Base-by-base conservation (phyloP, 2,113 vertebrate species). In the Prochilodus magdalenae region DNA sequence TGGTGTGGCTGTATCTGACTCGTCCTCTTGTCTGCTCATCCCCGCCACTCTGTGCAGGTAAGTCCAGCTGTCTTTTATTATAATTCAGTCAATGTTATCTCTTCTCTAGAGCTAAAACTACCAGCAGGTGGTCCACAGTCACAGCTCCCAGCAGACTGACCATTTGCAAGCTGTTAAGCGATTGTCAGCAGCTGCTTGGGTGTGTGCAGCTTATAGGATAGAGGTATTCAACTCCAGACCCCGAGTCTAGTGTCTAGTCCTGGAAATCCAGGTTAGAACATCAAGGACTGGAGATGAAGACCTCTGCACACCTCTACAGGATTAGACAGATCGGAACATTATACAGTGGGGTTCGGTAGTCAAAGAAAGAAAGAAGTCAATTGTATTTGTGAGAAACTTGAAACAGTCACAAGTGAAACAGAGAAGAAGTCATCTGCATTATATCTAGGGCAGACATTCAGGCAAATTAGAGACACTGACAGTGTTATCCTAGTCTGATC, bases 31-130 rank as follows among this genome's bases (percentile, higher is more conserved):
- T 73, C 57, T 24, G 4, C 20, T 24, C 20, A 1, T 65, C 57
- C 36, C 30, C 47, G 30, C 66, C 51, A 22, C 55, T 36, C n/a
- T 4, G n/a, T 70, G 40, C 66, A 84, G 85, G 82, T 84, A 84
- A 86, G 82, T 80, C 20, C 51, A 67, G 5, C 29, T 13, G 27
- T 73, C 73, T 33, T 80, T 59, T 53, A 59, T 84, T 77, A 51
- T 40, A 73, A 1, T 13, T 74, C 65, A 57, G 20, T 29, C 36
- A 18, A 18, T 26, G 15, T 24, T 51, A 29, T 67, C 8, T 22
- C 18, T 30, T 65, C 26, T n/a, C 72, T 4, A 66, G 27, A 30
- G 27, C 63, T 29, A 67, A 5, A 36, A 12, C 65, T 67, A n/a
- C 20, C 22, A 3, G 30, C 65, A 67, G 65, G 27, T 33, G 55